Evolutionary conservation across 2,888 invertebrate species (phyloP).

Genomic region (Amphipyra berbera): DNA sequence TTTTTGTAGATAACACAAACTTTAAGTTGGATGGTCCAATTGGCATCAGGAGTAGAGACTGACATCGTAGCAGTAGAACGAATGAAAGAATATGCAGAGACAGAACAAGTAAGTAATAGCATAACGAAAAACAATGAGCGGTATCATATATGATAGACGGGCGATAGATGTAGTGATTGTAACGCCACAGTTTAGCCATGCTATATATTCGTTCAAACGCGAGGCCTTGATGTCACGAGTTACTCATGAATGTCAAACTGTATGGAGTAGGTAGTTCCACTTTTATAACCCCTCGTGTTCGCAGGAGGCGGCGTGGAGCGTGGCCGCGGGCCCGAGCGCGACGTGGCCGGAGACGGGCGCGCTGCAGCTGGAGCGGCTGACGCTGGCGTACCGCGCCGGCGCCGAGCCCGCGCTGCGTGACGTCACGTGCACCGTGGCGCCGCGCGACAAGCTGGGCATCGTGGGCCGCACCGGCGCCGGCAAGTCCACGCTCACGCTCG

Average conservation of each 20-base stretch:
- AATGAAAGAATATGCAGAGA: conserved; percentile 98
- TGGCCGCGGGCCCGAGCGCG: conserved; percentile 90
- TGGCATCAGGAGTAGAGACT: conserved; percentile 98
- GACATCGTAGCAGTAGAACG: conserved; percentile 99
- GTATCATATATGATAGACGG: background rate
- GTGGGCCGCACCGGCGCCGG: conserved; percentile 97
- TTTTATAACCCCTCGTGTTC: background rate
- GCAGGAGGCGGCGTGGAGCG: conserved; percentile 94
- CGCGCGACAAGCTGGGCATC: conserved; percentile 97
- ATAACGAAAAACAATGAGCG: background rate
- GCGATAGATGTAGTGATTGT: background rate
- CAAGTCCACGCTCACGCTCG: conserved; percentile 96
- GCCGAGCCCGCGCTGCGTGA: conserved; percentile 96
- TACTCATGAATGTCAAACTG: too few relatives aligned
- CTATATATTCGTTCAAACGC: too few relatives aligned
- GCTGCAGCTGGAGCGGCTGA: conserved; percentile 94
- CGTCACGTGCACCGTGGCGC: conserved; percentile 93
- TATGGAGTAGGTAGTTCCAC: too few relatives aligned
- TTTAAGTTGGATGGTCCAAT: conserved; percentile 98
- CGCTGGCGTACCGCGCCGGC: conserved; percentile 96
- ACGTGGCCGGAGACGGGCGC: conserved; percentile 96
- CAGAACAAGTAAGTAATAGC: conserved; percentile 89
- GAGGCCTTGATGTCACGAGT: too few relatives aligned
- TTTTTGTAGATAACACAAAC: conserved; percentile 95
- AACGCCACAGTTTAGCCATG: too few relatives aligned